A percentile compares a stretch with the other conserved stretches of the same genome.
Conservation (phyloP, 35 echinoderm and acorn worm species). For the Amphiura filiformis region DNA sequence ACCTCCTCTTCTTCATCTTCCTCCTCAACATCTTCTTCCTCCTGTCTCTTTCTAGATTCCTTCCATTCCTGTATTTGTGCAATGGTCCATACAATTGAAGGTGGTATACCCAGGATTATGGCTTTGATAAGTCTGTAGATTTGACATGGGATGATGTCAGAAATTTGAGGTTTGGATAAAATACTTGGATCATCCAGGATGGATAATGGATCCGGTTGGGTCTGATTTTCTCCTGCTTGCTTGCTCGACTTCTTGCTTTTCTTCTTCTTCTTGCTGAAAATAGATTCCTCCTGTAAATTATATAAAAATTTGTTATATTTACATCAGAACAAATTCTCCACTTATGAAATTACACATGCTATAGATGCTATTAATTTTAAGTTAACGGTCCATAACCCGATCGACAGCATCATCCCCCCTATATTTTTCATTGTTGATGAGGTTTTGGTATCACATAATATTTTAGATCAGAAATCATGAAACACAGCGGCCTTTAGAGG, state of each 20-base stretch:
- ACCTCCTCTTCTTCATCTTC: constrained; percentile 51
- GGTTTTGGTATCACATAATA: too few relatives aligned
- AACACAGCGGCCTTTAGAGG: too few relatives aligned
- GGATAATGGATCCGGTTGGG: background rate
- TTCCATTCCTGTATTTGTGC: constrained; percentile 24
- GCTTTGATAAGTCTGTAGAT: constrained; percentile 31
- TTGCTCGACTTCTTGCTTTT: constrained; percentile 55
- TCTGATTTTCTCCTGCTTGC: constrained; percentile 4
- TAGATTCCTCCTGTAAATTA: constrained; percentile 56
- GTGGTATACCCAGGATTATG: constrained; percentile 1
- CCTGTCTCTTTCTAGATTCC: constrained; percentile 35
- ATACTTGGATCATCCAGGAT: constrained; percentile 57
- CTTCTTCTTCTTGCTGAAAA: constrained; percentile 65
- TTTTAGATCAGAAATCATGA: too few relatives aligned
- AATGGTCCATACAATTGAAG: background rate
- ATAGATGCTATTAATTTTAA: too few relatives aligned
- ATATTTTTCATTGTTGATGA: too few relatives aligned
- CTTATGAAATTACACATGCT: too few relatives aligned
- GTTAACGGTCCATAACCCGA: too few relatives aligned
- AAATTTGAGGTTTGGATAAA: constrained; percentile 55
- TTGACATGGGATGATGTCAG: constrained; percentile 70
- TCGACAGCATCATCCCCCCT: too few relatives aligned
- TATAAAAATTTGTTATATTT: too few relatives aligned
- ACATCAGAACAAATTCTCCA: too few relatives aligned
- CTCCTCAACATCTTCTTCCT: constrained; percentile 42